Base-by-base conservation (phyloP, 2,888 invertebrate genomes). In the Cremastinae sp. region DNA sequence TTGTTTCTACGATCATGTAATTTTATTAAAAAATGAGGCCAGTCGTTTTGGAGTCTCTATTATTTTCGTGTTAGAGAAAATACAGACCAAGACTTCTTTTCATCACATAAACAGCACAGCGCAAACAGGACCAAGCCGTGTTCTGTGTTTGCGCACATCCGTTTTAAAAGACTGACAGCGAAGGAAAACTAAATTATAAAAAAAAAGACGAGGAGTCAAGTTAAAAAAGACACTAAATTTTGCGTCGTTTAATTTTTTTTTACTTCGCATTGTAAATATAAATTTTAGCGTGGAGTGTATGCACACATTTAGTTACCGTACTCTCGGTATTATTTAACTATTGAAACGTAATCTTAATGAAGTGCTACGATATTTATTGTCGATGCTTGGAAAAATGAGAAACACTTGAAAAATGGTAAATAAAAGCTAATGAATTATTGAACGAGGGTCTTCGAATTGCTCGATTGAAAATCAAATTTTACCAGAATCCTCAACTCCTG, bases 121-220 rank as follows among this genome's bases (percentile, higher is more conserved):
- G n/a, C 28, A 28, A 28, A n/a, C n/a, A n/a, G 28, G 28, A 28
- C 28, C 28, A 28, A 28, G 5, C 5, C 28, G 28, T 28, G 28
- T 51, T 16, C 51, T 14, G 20, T 18, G 47, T 68, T 41, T 49
- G 20, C 45, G 51, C 22, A 28, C 55, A 45, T 35, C 61, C 64
- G 12, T 73, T 75, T 72, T 76, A 58, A 74, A 76, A 76, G 75
- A 76, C 75, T 76, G 75, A 76, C 58, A 49, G 51, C 64, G 49
- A 58, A 53, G 58, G 64, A 62, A 55, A 56, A 41, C 43, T 16
- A 51, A 59, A 49, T 51, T 20, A 56, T 18, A 39, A 41, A 28
- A 53, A 43, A 45, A 58, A 64, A 16, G 16, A 55, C 35, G 10
- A 28, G 1, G 62, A 28, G 8, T 51, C 16, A 53, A 62, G 2